Base-by-base conservation (phyloP, 2,113 vertebrate genomes). In the Sturnus vulgaris region DNA sequence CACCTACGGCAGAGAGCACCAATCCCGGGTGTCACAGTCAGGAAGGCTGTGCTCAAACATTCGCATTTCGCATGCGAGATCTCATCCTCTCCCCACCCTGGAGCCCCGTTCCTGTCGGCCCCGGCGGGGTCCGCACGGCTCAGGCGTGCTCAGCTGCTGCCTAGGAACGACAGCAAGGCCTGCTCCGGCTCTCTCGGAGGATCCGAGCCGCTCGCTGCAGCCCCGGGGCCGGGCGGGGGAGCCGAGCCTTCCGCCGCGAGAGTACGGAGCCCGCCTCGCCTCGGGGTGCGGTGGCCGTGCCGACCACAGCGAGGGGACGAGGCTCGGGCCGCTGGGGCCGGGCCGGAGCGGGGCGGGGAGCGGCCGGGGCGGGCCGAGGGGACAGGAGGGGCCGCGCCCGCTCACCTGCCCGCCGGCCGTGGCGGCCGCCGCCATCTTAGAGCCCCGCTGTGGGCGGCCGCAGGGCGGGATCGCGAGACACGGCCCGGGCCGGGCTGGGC, bases 1-100 rank as follows among this genome's bases (percentile, higher is more conserved):
- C 21, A 10, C 20, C 42, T 1, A 4, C 33, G 9, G 19, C 82
- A 3, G 39, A 13, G 10, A 24, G 9, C 47, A 31, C 5, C 37
- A 4, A 2, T 0, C n/a, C 14, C 47, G 4, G 11, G 1, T 1
- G 10, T 19, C 4, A 10, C 60, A 5, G 16, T 0, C 35, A 6
- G 5, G 5, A 7, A 9, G 4, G 2, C 37, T 6, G 24, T 2
- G 44, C 37, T 49, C 33, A 6, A 6, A 7, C 3, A 23, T 2
- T 0, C 25, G 2, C 3, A 5, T 14, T 57, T 47, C 31, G 31
- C 55, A 20, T 6, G 2, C 2, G 17, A 21, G 12, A 22, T 3
- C 27, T 40, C 42, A 3, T 11, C 5, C 21, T 22, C n/a, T 39
- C 30, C 16, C 33, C 31, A 7, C 19, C 16, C 39, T 4, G 25